Evolutionary conservation across 2,797 vertebrate genomes (phyloP).

Genomic region (Benthosema pterotum): DNA sequence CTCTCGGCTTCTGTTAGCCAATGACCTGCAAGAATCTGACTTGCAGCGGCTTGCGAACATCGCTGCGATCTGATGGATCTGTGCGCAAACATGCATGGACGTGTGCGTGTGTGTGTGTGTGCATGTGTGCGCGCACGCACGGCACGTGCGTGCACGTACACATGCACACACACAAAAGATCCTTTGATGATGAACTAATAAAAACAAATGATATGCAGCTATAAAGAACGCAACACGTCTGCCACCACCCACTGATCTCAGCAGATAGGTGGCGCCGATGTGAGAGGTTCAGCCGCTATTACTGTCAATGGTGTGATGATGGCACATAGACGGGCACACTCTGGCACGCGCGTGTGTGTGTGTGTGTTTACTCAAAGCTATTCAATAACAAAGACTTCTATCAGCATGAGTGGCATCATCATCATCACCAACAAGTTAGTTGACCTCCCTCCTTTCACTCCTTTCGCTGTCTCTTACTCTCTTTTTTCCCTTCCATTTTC

Average conservation of each 20-base stretch:
- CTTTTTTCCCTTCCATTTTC: slow-evolving; percentile 6
- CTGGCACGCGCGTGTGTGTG: background rate
- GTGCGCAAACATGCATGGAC: slow-evolving; percentile 23
- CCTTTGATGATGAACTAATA: slow-evolving; percentile 16
- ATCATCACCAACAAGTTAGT: slow-evolving; percentile 7
- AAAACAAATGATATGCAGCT: slow-evolving; percentile 10
- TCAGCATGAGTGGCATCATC: slow-evolving; percentile 64
- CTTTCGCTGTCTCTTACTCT: slow-evolving; percentile 7
- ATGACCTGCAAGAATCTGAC: slow-evolving; percentile 77
- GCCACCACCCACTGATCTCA: no score
- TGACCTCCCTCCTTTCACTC: slow-evolving; percentile 25
- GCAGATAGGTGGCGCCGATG: no score
- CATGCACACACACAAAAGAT: slow-evolving; percentile 5
- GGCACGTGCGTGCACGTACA: no score
- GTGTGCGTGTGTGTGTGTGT: slow-evolving; percentile 4
- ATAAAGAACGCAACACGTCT: no score
- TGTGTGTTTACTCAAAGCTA: slow-evolving; percentile 46
- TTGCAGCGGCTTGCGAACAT: slow-evolving; percentile 52
- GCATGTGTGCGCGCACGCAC: background rate
- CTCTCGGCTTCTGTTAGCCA: slow-evolving; percentile 77
- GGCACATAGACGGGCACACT: no score
- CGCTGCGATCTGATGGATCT: slow-evolving; percentile 48
- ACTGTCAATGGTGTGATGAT: no score
- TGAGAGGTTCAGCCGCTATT: no score
- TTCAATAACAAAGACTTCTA: slow-evolving; percentile 65